These are phyloP conservation scores for Corvus cornix DNA, from an alignment of 2,113 vertebrate species.

Conservation along the genomic window DNA sequence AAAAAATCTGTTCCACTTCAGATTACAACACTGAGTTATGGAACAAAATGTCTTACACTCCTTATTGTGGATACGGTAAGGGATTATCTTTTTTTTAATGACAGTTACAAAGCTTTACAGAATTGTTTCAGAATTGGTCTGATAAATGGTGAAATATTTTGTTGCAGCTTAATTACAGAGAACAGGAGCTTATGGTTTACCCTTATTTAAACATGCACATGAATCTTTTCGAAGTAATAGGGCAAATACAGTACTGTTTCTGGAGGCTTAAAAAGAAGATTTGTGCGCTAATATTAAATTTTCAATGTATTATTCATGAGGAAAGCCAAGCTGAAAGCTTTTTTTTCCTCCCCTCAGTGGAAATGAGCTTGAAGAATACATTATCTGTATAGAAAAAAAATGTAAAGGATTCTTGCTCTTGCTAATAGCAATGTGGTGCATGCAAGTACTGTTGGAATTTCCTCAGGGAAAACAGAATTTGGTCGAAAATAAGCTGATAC, in stretches of 20 bases:
- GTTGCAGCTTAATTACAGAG: background rate
- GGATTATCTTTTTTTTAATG: background rate
- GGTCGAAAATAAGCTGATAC: background rate
- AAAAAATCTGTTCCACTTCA: background rate
- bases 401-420: background rate
- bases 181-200: background rate
- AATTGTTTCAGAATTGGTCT: background rate
- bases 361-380: slow-evolving; percentile 23
- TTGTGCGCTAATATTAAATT: slow-evolving; percentile 18
- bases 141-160: background rate
- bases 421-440: background rate
- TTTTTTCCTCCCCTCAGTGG: background rate
- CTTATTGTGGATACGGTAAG: background rate
- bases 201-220: background rate
- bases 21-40: background rate
- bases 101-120: background rate
- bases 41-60: background rate
- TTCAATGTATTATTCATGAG: slow-evolving; percentile 51
- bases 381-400: background rate
- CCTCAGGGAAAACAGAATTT: background rate
- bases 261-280: slow-evolving; percentile 33
- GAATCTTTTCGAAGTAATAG: slow-evolving; percentile 24
- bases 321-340: slow-evolving; percentile 18
- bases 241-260: slow-evolving; percentile 13
- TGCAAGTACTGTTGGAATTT: background rate